Conservation (phyloP, 1,140 invertebrate species). For the Steinernema khuongi region DNA sequence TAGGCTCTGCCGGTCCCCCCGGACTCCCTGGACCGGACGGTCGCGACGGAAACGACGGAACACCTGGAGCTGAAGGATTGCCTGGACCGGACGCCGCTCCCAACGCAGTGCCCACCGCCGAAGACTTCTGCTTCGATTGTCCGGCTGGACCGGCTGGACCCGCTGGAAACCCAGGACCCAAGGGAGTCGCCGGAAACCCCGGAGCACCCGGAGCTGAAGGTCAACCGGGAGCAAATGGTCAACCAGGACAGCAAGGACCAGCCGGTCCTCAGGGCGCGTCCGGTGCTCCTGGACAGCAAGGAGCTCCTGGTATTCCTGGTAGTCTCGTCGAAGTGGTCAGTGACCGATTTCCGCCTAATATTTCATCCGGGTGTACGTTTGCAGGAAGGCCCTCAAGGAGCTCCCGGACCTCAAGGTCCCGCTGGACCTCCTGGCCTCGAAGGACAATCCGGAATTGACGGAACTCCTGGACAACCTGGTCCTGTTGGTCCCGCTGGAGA, state of each 20-base stretch:
- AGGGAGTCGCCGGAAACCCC: slow-evolving; percentile 18
- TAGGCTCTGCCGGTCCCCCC: slow-evolving; percentile 26
- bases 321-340: slow-evolving; percentile 23
- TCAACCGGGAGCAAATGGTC: slow-evolving; percentile 19
- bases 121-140: slow-evolving; percentile 30
- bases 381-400: slow-evolving; percentile 29
- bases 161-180: slow-evolving; percentile 26
- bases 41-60: slow-evolving; percentile 31
- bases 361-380: background rate
- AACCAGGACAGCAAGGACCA: slow-evolving; percentile 24
- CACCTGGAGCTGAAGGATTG: slow-evolving; percentile 11
- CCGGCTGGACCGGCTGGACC: slow-evolving; percentile 33
- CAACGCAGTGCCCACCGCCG: background rate
- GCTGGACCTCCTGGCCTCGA: slow-evolving; percentile 28
- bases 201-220: slow-evolving; percentile 26
- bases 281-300: slow-evolving; percentile 28
- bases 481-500: slow-evolving; percentile 28
- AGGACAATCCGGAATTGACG: slow-evolving; percentile 25
- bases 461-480: slow-evolving; percentile 28
- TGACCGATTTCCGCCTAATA: background rate
- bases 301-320: slow-evolving; percentile 23
- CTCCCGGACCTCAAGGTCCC: slow-evolving; percentile 29
- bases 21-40: slow-evolving; percentile 31
- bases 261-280: slow-evolving; percentile 25
- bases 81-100: slow-evolving; percentile 27